A percentile compares a stretch with the other conserved stretches of the same genome.
phyloP scores from a whole-genome alignment of 2,113 vertebrate species.

The western clawed frog (Xenopus tropicalis) region DNA sequence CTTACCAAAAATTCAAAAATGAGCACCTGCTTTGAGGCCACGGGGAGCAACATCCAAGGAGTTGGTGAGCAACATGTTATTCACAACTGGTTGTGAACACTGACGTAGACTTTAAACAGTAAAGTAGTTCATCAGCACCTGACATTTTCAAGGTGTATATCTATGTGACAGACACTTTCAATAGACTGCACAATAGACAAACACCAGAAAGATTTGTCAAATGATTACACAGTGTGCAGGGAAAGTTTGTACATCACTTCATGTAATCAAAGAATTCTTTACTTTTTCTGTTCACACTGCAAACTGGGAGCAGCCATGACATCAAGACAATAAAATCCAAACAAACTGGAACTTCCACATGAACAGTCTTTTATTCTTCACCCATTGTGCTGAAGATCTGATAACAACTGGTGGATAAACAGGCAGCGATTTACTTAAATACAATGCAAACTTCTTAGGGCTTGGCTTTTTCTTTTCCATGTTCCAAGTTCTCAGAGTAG shows the following conservation, averaged over 20 bases:
- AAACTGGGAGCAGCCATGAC: background rate
- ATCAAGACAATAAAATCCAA: background rate
- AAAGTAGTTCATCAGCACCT: background rate
- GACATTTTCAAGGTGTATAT: too few relatives aligned
- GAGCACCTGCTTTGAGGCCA: too few relatives aligned
- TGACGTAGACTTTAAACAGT: too few relatives aligned
- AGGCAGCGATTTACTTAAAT: background rate
- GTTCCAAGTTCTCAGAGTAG: too few relatives aligned
- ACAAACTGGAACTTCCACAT: conserved; percentile 7
- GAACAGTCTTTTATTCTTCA: background rate
- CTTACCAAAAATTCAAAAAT: too few relatives aligned
- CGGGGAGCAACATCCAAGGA: too few relatives aligned
- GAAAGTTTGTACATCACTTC: background rate
- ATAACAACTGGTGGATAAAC: background rate
- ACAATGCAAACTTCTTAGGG: too few relatives aligned
- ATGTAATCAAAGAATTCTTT: background rate
- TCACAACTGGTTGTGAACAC: too few relatives aligned
- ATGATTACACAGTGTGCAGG: background rate
- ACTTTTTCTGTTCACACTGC: background rate
- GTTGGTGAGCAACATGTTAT: too few relatives aligned
- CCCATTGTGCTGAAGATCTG: background rate
- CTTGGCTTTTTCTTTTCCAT: too few relatives aligned
- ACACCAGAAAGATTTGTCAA: background rate
- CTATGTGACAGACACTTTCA: too few relatives aligned
- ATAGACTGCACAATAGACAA: background rate